These are phyloP conservation scores for Nerophis lumbriciformis DNA, from an alignment of 2,113 vertebrate species.

Conservation along the genomic window DNA sequence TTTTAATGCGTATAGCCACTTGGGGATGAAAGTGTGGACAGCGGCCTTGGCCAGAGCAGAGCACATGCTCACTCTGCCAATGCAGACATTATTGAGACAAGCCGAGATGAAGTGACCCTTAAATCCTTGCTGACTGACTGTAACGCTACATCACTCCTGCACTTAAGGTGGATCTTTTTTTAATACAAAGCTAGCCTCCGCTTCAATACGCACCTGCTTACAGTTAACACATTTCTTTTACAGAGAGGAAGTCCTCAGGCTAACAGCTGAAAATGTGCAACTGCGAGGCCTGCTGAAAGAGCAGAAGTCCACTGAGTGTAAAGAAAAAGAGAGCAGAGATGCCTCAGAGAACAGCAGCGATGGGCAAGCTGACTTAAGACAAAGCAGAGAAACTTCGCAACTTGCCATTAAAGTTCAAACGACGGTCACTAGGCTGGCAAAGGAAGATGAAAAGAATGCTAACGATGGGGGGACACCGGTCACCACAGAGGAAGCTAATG, in stretches of 20 bases:
- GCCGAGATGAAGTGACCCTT: constrained; percentile 29
- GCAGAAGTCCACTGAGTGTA: constrained; percentile 57
- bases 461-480: constrained; percentile 31
- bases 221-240: constrained; percentile 9
- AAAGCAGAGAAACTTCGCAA: constrained; percentile 67
- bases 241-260: constrained; percentile 60
- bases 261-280: constrained; percentile 52
- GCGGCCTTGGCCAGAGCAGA: constrained; percentile 39
- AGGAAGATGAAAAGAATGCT: constrained; percentile 58
- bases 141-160: constrained; percentile 59
- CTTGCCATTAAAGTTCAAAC: constrained; percentile 59
- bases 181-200: not conserved
- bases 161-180: constrained; percentile 71
- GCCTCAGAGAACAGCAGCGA: constrained; percentile 70
- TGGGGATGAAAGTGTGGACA: constrained; percentile 20
- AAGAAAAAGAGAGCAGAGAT: constrained; percentile 70
- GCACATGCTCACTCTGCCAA: constrained; percentile 35
- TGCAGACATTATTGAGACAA: constrained; percentile 3
- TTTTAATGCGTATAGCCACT: not conserved
- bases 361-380: constrained; percentile 66
- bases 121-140: constrained; percentile 66
- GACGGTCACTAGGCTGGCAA: constrained; percentile 60
- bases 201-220: not conserved
- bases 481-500: constrained; percentile 35
- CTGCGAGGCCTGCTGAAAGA: constrained; percentile 71